Base-by-base conservation (phyloP, 2,888 invertebrate genomes). In the Drosophila subsilvestris region DNA sequence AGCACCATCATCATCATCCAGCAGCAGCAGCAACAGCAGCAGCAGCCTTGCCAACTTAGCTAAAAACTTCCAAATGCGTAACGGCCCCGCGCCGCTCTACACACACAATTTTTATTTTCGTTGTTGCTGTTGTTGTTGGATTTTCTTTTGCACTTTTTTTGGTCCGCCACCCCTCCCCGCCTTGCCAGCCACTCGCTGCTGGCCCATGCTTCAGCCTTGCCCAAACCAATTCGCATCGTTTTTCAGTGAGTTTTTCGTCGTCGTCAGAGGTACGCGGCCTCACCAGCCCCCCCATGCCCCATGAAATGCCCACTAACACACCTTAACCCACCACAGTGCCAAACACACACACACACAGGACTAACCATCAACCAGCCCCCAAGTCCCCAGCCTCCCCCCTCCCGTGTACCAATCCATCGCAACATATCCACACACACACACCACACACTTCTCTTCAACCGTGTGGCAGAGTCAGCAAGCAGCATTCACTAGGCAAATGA, bases 31-130 rank as follows among this genome's bases (percentile, higher is more conserved):
- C 62, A 61, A 32, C 62, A 42, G 32, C 49, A 47, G 47, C 63
- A 67, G 59, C 66, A 48, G 45, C 48, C 45, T 60, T 60, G 68
- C 65, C 72, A 69, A 75, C 67, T 62, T 76, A 76, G 76, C 79
- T 76, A 76, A 79, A 76, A 79, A 76, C 72, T 79, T 76, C 76
- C 63, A 71, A 71, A 63, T 71, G 71, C 71, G 71, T 71, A 73
- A 22, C 59, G 32, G 66, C 65, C 42, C 17, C 48, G 59, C 27
- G 25, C 71, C 57, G 56, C 49, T 3, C 20, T 20, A 25, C 25
- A 25, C 73, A 61, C 59, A 67, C 81, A 78, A 83, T 37, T 37
- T 37, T 37, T 32, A 12, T 14, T 37, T 5, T 37, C 6, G 32
- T 10, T 29, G 10, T 29, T 29, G 32, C 29, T 32, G 10, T 12